These are phyloP conservation scores for Brachyopa scutellaris DNA, from an alignment of 2,888 invertebrate genomes.

Conservation along the genomic window DNA sequence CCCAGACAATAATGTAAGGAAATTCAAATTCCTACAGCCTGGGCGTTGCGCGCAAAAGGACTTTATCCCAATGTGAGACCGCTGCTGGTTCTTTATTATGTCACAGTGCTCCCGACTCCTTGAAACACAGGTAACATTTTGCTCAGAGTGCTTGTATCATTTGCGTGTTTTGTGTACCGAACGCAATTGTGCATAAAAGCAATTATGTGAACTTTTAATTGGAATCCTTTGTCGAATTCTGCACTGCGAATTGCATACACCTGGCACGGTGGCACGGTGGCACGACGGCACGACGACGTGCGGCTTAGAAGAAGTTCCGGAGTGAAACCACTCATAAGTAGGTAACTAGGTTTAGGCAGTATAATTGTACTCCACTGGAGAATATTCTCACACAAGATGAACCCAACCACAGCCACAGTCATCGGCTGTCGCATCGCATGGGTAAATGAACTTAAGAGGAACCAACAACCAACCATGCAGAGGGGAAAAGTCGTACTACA, in stretches of 20 bases:
- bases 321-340: conserved; percentile 57
- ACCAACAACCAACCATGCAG: conserved; percentile 9
- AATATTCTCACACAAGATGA: conserved; percentile 13
- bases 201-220: conserved; percentile 71
- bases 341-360: conserved; percentile 64
- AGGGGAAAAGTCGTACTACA: conserved; percentile 3
- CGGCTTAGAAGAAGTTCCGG: conserved; percentile 49
- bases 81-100: conserved; percentile 16
- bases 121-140: conserved; percentile 44
- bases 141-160: conserved; percentile 53
- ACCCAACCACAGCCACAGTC: conserved; percentile 9
- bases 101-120: conserved; percentile 36
- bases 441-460: conserved; percentile 43
- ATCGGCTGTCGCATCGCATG: conserved; percentile 29
- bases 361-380: conserved; percentile 35
- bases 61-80: conserved; percentile 25
- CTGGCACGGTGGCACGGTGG: not conserved
- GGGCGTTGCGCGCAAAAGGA: conserved; percentile 17
- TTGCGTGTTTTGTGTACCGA: conserved; percentile 58
- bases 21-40: conserved; percentile 46
- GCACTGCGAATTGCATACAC: conserved; percentile 25
- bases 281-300: not conserved
- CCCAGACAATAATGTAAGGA: conserved; percentile 31
- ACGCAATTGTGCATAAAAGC: conserved; percentile 71
- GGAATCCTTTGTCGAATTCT: conserved; percentile 53